These are phyloP conservation scores for Epistrophe eligans DNA, from an alignment of 2,888 invertebrate genomes.

Conservation along the genomic window DNA sequence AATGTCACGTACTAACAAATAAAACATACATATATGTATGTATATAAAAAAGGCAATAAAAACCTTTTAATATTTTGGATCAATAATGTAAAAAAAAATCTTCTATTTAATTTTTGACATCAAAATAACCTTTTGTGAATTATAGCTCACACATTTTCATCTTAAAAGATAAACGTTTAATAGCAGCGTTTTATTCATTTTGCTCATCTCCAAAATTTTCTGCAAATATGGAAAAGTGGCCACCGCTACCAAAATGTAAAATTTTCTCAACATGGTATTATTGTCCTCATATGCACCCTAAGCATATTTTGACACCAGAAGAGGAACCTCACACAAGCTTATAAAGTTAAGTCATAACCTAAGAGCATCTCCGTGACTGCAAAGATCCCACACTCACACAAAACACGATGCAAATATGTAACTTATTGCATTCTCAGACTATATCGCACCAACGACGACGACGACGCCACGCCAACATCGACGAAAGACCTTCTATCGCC, in stretches of 20 bases:
- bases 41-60: background rate
- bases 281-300: constrained; percentile 6
- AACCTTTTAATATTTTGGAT: background rate
- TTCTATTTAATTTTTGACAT: too few species aligned
- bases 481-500: constrained; percentile 49
- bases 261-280: constrained; percentile 4
- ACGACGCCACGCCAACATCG: background rate
- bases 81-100: background rate
- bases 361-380: constrained; percentile 39
- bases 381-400: constrained; percentile 62
- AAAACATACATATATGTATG: too few species aligned
- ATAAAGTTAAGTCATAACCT: constrained; percentile 40
- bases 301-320: constrained; percentile 53
- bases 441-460: background rate
- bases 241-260: background rate
- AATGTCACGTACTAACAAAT: too few species aligned
- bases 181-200: background rate
- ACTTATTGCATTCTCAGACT: constrained; percentile 48
- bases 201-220: background rate
- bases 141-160: background rate
- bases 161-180: background rate
- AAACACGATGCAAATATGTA: constrained; percentile 22
- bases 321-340: constrained; percentile 50
- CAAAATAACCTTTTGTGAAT: background rate
- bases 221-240: background rate